A percentile compares a stretch with the other conserved stretches of the same genome.
phyloP scores from a whole-genome alignment of 1,140 invertebrate genomes.

The Glomeris maerens region DNA sequence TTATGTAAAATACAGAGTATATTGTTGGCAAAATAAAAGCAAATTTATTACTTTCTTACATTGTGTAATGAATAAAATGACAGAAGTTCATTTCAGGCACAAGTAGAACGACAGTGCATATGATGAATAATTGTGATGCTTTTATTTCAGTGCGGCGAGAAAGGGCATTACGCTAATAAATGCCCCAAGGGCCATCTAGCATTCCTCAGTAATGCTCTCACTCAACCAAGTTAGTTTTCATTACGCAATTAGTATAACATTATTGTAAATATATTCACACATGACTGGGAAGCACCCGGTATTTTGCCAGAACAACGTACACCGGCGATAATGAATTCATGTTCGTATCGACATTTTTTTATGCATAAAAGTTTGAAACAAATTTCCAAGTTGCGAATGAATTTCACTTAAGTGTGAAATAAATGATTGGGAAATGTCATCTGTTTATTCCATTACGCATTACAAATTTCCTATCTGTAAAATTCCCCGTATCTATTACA shows the following conservation, averaged over 20 bases:
- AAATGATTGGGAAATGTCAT: not conserved
- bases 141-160: constrained; percentile 75
- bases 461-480: too few relatives aligned
- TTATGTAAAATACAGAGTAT: too few relatives aligned
- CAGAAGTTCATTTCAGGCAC: too few relatives aligned
- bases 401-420: not conserved
- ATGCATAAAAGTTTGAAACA: not conserved
- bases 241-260: too few relatives aligned
- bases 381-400: not conserved
- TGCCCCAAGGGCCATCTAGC: constrained; percentile 94
- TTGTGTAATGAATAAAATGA: too few relatives aligned
- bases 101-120: too few relatives aligned
- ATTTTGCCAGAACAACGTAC: not conserved
- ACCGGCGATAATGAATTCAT: too few relatives aligned
- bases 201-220: constrained; percentile 57
- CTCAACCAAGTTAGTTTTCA: constrained; percentile 20
- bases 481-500: not conserved
- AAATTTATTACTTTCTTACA: too few relatives aligned
- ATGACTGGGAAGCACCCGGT: not conserved
- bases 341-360: not conserved
- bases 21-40: too few relatives aligned
- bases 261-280: constrained; percentile 5
- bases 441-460: not conserved
- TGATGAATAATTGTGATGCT: too few relatives aligned
- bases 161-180: constrained; percentile 98